Evolutionary conservation across 2,113 vertebrate species (phyloP).

Genomic region (Myodes glareolus): DNA sequence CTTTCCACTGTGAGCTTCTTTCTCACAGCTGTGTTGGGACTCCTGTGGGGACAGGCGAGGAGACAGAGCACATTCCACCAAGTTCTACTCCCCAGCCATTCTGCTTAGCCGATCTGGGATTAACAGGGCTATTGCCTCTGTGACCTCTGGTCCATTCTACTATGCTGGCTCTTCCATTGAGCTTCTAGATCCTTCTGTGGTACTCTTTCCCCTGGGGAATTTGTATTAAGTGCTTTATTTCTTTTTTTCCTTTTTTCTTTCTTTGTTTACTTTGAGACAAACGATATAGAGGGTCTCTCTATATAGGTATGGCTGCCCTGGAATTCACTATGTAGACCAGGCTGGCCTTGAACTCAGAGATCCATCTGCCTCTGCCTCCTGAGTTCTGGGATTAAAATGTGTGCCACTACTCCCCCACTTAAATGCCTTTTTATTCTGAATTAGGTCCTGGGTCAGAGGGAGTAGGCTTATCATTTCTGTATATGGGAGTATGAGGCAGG

Average conservation of each 20-base stretch:
- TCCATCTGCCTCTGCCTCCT: background rate
- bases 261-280: background rate
- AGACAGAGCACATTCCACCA: background rate
- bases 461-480: background rate
- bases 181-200: background rate
- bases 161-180: background rate
- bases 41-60: background rate
- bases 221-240: background rate
- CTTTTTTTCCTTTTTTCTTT: accelerated
- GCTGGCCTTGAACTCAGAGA: background rate
- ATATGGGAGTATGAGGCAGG: background rate
- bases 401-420: background rate
- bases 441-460: background rate
- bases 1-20: background rate
- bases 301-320: background rate
- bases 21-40: background rate
- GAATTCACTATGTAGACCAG: background rate
- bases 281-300: background rate
- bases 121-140: background rate
- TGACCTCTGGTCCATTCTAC: background rate
- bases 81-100: background rate
- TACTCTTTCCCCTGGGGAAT: background rate
- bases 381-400: background rate
- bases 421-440: background rate
- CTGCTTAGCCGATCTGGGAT: background rate